phyloP scores from a whole-genome alignment of 2,797 vertebrate genomes.

The Amphiprion clarkii region DNA sequence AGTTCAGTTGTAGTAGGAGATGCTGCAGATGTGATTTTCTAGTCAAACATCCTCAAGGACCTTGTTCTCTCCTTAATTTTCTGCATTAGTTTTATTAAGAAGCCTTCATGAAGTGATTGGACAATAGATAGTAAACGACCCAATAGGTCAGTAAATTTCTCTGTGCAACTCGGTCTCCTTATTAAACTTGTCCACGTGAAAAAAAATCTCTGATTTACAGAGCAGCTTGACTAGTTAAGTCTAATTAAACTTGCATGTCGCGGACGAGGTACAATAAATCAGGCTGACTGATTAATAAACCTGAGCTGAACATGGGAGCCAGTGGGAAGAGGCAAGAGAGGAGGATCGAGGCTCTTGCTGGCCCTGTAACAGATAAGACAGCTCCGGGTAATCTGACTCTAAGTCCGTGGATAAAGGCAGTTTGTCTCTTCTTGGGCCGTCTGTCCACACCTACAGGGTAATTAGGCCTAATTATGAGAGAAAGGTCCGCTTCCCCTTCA shows the following conservation, averaged over 20 bases:
- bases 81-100: constrained; percentile 49
- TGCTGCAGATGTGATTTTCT: neutral
- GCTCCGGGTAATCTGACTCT: constrained; percentile 99
- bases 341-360: constrained; percentile 93
- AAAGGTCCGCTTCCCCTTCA: constrained; percentile 99
- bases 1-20: neutral
- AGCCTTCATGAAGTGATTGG: constrained; percentile 44
- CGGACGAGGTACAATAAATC: constrained; percentile 66
- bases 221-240: constrained; percentile 27
- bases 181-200: constrained; percentile 44
- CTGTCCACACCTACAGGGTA: constrained; percentile 99
- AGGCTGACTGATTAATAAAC: constrained; percentile 86
- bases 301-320: constrained; percentile 85
- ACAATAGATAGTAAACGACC: constrained; percentile 43
- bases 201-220: constrained; percentile 30
- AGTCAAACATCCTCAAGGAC: constrained; percentile 29
- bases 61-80: constrained; percentile 6
- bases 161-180: constrained; percentile 13
- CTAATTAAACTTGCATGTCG: constrained; percentile 65
- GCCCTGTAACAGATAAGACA: constrained; percentile 97
- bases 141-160: constrained; percentile 29
- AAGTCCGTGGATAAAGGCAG: constrained; percentile 99
- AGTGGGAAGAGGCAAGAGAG: constrained; percentile 90
- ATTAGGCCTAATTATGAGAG: constrained; percentile 99
- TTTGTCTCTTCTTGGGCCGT: constrained; percentile 98